Percentiles rank a stretch among this genome's conserved stretches.
Conservation (phyloP, 1,140 invertebrate genomes). For the Drosophila baimaii region DNA sequence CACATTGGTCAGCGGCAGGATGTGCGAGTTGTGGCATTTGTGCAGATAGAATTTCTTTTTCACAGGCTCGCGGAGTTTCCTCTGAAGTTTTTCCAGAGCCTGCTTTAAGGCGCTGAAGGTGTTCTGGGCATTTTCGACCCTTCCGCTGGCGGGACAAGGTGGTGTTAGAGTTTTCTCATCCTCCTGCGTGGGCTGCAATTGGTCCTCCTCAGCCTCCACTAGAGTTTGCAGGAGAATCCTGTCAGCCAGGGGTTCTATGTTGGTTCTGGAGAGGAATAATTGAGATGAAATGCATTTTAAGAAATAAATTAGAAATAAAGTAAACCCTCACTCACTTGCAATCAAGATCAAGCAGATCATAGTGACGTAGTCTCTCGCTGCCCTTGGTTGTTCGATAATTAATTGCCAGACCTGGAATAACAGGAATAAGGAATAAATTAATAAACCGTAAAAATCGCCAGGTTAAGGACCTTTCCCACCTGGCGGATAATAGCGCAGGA, state of each 20-base stretch:
- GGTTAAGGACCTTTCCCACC: constrained; percentile 78
- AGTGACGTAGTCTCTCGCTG: constrained; percentile 85
- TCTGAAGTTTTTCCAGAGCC: constrained; percentile 85
- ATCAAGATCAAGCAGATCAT: constrained; percentile 87
- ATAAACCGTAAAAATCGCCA: neutral
- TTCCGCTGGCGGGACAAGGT: constrained; percentile 26
- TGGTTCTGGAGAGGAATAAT: constrained; percentile 33
- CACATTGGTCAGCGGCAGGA: constrained; percentile 91
- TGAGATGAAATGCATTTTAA: too few species aligned
- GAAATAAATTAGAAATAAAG: neutral
- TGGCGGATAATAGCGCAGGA: constrained; percentile 89
- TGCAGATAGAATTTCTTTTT: constrained; percentile 88
- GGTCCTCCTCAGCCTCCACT: constrained; percentile 36
- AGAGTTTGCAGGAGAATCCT: constrained; percentile 59
- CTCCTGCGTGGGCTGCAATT: neutral
- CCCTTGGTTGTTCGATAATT: constrained; percentile 84
- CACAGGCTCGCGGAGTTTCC: constrained; percentile 85
- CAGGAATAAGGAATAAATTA: neutral
- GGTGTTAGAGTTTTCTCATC: neutral
- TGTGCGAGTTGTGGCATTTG: constrained; percentile 89
- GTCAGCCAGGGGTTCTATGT: constrained; percentile 59
- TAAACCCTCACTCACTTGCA: constrained; percentile 83
- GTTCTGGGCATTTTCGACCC: constrained; percentile 48
- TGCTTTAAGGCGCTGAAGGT: constrained; percentile 81
- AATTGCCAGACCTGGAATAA: constrained; percentile 65